Evolutionary conservation across 2,888 invertebrate species (phyloP).

Genomic region (Gisinianus flammeolus): DNA sequence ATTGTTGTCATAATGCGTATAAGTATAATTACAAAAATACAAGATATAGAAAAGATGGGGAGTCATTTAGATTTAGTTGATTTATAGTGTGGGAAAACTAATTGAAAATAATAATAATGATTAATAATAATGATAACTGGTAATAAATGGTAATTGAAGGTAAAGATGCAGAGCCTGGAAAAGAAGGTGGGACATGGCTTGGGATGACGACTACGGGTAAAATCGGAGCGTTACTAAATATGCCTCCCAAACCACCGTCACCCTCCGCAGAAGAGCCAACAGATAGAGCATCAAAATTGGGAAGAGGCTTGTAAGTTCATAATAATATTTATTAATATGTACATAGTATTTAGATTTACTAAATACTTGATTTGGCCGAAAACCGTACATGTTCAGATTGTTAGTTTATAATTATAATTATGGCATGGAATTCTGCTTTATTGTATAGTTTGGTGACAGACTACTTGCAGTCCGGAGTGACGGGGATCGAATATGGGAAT

Average conservation of each 20-base stretch:
- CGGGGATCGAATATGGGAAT: slow-evolving; percentile 54
- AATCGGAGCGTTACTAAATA: slow-evolving; percentile 74
- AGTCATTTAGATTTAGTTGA: no score
- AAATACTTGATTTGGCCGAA: neutral
- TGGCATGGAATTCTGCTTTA: neutral
- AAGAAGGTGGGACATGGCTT: slow-evolving; percentile 83
- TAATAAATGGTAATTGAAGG: no score
- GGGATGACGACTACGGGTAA: slow-evolving; percentile 70
- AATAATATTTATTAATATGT: neutral
- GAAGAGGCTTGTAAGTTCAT: slow-evolving; percentile 71
- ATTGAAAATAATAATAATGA: no score
- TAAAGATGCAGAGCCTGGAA: slow-evolving; percentile 74
- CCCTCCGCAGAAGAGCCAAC: neutral
- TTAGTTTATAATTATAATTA: neutral
- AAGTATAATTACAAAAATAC: neutral
- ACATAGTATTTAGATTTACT: neutral
- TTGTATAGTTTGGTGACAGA: slow-evolving; percentile 28
- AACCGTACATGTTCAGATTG: neutral
- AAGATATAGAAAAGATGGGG: neutral
- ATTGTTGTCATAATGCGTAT: neutral
- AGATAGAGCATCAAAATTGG: slow-evolving; percentile 62
- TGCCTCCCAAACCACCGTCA: slow-evolving; percentile 65
- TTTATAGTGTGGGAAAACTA: neutral
- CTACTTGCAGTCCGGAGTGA: slow-evolving; percentile 13
- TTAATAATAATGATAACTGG: no score